Percentiles rank a stretch among this genome's conserved stretches.
Conservation (phyloP, 2,888 invertebrate species). For the Piscicola geometra region DNA sequence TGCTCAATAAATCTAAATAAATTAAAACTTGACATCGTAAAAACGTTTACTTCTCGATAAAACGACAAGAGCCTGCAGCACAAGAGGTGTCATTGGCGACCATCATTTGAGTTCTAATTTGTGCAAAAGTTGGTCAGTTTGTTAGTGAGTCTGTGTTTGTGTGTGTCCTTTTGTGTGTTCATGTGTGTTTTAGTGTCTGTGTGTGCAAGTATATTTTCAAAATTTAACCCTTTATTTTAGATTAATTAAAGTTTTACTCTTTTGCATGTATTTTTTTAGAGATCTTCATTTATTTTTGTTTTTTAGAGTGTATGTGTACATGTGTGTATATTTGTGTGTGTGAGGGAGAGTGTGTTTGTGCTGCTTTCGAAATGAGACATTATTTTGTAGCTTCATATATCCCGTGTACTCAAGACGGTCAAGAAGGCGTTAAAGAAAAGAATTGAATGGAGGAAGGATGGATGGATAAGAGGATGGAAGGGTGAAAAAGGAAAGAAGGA, state of each 20-base stretch:
- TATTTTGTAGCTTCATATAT: neutral
- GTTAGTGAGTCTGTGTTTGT: neutral
- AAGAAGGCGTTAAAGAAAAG: conserved; percentile 7
- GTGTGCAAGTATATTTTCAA: no score
- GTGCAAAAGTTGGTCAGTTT: neutral
- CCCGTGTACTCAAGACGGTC: neutral
- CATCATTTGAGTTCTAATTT: neutral
- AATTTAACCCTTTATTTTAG: no score
- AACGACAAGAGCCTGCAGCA: no score
- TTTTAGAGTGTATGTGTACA: neutral
- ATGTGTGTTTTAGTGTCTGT: neutral
- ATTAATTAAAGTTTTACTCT: no score
- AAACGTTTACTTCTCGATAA: no score
- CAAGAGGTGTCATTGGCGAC: no score
- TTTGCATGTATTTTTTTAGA: neutral
- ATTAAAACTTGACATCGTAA: no score
- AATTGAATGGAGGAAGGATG: neutral
- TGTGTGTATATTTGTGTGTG: conserved; percentile 18
- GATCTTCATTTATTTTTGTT: neutral
- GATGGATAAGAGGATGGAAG: no score
- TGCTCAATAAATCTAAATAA: no score
- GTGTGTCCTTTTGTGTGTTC: neutral
- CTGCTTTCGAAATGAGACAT: neutral
- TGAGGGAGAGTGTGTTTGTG: neutral
- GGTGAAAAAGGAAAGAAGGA: neutral